Evolutionary conservation across 2,797 vertebrate species (phyloP).

Genomic region (Lepilemur ruficaudatus): DNA sequence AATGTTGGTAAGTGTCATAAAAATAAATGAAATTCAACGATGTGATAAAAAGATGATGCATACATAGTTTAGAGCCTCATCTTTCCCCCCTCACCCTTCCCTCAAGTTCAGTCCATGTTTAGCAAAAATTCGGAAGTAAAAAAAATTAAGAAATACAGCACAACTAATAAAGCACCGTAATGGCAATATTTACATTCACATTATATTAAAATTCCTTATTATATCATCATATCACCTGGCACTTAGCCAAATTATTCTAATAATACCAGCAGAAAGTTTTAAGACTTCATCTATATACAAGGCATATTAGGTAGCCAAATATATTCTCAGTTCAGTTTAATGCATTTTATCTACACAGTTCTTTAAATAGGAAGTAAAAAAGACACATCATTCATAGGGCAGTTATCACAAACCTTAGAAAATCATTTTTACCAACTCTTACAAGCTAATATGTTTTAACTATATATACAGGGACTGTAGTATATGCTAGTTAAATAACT

Average conservation of each 20-base stretch:
- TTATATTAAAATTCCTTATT: constrained; percentile 9
- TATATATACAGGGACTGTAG: not conserved
- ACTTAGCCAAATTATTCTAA: constrained; percentile 8
- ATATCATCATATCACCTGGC: not conserved
- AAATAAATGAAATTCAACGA: not conserved
- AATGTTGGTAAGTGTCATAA: not conserved
- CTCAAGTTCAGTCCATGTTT: constrained; percentile 3
- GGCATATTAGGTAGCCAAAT: not conserved
- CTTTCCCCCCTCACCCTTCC: not conserved
- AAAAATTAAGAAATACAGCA: not conserved
- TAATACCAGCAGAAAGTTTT: constrained; percentile 15
- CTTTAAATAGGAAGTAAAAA: constrained; percentile 31
- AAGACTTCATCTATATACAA: not conserved
- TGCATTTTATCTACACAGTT: constrained; percentile 1
- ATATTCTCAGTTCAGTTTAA: not conserved
- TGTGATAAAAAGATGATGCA: not conserved
- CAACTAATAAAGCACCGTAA: not conserved
- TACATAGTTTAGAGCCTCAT: not conserved
- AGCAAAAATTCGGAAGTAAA: not conserved
- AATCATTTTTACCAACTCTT: constrained; percentile 21
- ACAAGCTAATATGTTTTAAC: not conserved
- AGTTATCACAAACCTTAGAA: constrained; percentile 1
- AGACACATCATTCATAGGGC: not conserved
- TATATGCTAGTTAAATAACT: constrained; percentile 20
- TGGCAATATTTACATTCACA: not conserved